Evolutionary conservation across 1,140 invertebrate genomes (phyloP).

Genomic region (Saccostrea glomerata): DNA sequence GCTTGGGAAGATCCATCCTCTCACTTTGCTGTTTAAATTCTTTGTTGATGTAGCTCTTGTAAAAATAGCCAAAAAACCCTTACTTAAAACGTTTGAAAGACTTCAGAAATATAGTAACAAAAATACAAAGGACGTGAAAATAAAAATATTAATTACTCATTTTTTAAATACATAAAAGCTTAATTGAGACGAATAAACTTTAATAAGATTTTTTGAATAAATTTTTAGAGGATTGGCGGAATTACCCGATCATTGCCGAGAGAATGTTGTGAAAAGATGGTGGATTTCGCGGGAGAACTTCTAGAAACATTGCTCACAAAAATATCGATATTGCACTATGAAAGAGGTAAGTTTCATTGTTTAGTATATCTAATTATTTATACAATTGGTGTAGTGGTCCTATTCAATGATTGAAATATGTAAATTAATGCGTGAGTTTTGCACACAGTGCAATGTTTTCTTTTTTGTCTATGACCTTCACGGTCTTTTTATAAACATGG

Average conservation of each 20-base stretch:
- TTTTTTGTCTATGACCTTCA: slow-evolving; percentile 32
- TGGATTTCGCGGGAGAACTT: slow-evolving; percentile 41
- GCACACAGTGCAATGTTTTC: slow-evolving; percentile 37
- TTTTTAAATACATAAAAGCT: not conserved
- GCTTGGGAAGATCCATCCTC: slow-evolving; percentile 70
- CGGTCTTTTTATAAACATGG: slow-evolving; percentile 28
- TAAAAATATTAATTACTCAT: too few species aligned
- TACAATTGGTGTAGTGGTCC: not conserved
- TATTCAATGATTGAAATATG: not conserved
- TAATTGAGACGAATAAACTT: not conserved
- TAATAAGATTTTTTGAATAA: not conserved
- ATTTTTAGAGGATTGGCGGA: slow-evolving; percentile 6
- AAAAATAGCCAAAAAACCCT: not conserved
- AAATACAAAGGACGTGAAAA: not conserved
- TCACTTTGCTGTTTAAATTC: not conserved
- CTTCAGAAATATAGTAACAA: not conserved
- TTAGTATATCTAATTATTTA: not conserved
- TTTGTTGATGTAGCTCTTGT: not conserved
- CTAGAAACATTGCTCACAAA: slow-evolving; percentile 1
- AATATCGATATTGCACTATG: slow-evolving; percentile 43
- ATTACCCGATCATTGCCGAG: slow-evolving; percentile 20
- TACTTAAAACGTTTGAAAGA: not conserved
- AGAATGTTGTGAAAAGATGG: slow-evolving; percentile 53
- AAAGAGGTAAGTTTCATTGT: slow-evolving; percentile 47
- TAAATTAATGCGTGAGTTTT: not conserved